Conservation (phyloP, 2,888 invertebrate genomes). For the Oscheius sp. region DNA sequence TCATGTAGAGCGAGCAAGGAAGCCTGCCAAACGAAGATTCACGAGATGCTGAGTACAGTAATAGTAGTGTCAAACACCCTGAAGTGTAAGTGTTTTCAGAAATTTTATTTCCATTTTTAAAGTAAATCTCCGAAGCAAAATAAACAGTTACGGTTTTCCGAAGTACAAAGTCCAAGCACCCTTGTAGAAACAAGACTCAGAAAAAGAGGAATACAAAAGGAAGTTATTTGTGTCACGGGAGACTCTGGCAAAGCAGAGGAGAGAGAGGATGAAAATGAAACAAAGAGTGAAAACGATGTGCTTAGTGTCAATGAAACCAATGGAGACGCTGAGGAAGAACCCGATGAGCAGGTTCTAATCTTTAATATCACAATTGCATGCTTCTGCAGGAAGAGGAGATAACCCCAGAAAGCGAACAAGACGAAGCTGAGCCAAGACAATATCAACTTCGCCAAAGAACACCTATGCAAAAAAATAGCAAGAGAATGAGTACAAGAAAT, state of each 20-base stretch:
- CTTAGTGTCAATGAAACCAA: neutral
- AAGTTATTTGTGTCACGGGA: neutral
- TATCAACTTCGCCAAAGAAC: slow-evolving; percentile 34
- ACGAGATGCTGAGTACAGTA: neutral
- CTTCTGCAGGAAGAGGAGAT: neutral
- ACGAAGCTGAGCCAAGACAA: slow-evolving; percentile 36
- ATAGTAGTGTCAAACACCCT: slow-evolving; percentile 1
- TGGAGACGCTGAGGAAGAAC: slow-evolving; percentile 32
- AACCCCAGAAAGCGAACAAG: slow-evolving; percentile 30
- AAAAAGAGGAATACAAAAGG: neutral
- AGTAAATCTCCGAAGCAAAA: neutral
- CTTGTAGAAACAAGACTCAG: neutral
- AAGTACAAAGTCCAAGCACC: neutral
- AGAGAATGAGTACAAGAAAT: neutral
- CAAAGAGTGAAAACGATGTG: neutral
- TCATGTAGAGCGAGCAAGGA: slow-evolving; percentile 17
- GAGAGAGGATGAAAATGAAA: no score
- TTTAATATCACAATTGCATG: neutral
- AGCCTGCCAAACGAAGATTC: slow-evolving; percentile 4
- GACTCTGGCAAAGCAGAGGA: neutral
- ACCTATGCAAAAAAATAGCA: neutral
- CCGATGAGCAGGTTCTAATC: slow-evolving; percentile 19
- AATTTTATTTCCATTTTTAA: neutral
- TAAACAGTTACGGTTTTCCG: neutral
- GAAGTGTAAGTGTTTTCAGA: slow-evolving; percentile 2